These are phyloP conservation scores for Cathartes aura DNA, from an alignment of 2,113 vertebrate genomes.

Conservation along the genomic window DNA sequence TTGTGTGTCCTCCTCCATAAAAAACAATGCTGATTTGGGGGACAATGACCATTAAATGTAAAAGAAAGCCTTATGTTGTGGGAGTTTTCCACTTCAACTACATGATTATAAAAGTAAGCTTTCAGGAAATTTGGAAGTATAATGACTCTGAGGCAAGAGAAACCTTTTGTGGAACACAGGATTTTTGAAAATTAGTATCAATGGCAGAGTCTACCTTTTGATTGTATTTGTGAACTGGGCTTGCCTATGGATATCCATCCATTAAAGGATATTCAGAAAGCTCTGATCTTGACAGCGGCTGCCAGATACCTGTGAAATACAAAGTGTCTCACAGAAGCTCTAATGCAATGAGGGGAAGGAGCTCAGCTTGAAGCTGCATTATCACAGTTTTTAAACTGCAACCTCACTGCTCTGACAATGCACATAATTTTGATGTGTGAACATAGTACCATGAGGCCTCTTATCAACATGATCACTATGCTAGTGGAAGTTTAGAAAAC, in stretches of 20 bases:
- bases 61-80: neutral
- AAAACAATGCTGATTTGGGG: neutral
- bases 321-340: neutral
- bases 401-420: neutral
- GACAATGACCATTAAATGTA: neutral
- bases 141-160: neutral
- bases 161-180: neutral
- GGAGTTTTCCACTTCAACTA: neutral
- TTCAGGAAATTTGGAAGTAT: neutral
- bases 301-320: neutral
- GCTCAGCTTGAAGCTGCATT: neutral
- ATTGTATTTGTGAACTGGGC: neutral
- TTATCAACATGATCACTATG: conserved; percentile 3
- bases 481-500: conserved; percentile 5
- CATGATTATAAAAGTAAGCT: neutral
- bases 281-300: neutral
- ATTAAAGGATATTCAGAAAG: neutral
- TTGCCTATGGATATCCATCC: neutral
- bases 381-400: neutral
- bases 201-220: neutral
- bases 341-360: neutral
- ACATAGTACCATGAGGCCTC: neutral
- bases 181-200: neutral
- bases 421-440: conserved; percentile 12
- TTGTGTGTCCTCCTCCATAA: neutral